Percentiles rank a stretch among this genome's conserved stretches.
phyloP scores from a whole-genome alignment of 2,888 invertebrate genomes.

The Lapara coniferarum region DNA sequence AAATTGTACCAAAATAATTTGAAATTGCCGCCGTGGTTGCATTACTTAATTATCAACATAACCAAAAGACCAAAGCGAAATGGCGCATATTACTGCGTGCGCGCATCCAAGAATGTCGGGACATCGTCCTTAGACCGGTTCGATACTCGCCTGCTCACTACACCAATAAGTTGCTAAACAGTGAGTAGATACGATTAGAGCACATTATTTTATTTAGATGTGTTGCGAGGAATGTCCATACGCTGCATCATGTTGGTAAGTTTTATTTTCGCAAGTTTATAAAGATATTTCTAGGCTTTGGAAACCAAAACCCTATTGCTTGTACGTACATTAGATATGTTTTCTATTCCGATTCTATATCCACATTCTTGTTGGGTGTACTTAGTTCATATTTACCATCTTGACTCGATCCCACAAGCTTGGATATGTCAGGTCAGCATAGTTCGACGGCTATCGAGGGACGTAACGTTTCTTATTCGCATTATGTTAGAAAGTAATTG shows the following conservation, averaged over 20 bases:
- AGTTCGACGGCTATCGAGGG: too few relatives aligned
- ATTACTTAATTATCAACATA: slow-evolving; percentile 35
- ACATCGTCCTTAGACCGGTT: slow-evolving; percentile 75
- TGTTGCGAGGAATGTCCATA: slow-evolving; percentile 9
- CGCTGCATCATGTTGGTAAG: neutral
- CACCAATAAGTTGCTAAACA: slow-evolving; percentile 44
- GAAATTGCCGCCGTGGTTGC: neutral
- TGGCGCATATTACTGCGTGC: slow-evolving; percentile 53
- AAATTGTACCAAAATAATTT: neutral
- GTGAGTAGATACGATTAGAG: slow-evolving; percentile 40
- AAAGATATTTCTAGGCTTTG: neutral
- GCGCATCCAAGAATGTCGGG: slow-evolving; percentile 74
- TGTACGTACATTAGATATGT: too few relatives aligned
- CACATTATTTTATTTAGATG: slow-evolving; percentile 34
- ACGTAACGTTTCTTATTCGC: too few relatives aligned
- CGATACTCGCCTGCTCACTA: slow-evolving; percentile 51
- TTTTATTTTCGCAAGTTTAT: neutral
- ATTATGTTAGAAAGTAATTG: too few relatives aligned
- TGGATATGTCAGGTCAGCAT: too few relatives aligned
- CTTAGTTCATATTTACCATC: too few relatives aligned
- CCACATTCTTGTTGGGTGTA: too few relatives aligned
- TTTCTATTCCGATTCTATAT: too few relatives aligned
- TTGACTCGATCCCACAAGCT: too few relatives aligned
- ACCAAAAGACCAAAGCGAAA: slow-evolving; percentile 51
- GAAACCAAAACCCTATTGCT: neutral